Evolutionary conservation across 2,888 invertebrate genomes (phyloP), one percentile per base, ranked within the genome.

Genomic region (Hypena proboscidalis): DNA sequence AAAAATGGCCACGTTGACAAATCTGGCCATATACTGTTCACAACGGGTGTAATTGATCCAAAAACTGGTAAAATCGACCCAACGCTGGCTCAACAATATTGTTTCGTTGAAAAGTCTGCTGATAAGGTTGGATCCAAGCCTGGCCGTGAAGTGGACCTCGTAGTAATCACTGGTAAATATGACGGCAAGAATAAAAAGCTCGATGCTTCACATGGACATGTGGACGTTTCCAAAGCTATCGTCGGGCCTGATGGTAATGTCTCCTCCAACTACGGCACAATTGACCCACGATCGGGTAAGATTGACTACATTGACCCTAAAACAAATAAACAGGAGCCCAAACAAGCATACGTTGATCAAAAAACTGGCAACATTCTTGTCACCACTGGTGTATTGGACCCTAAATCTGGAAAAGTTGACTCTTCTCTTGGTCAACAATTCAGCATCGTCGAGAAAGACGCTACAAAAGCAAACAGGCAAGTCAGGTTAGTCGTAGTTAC

Each of bases 321-420:
- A 60, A 92, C 93, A 0, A 94, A 94, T 11, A 93, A 94, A 68
- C 92, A 90, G 55, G 94, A 94, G 60, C 85, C 92, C 2, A 92
- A 92, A 73, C 93, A 94, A 74, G 95, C 95, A 1, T 93, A 94
- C 65, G 90, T 95, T n/a, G 95, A 95, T 66, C 91, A 92, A n/a
- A 92, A 93, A 66, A 95, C 95, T 4, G 94, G 94, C 8, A 94
- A 94, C 60, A 83, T 95, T 38, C 89, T 93, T 11, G 86, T 95
- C 5, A 91, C 93, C 1, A 92, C 92, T 6, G 94, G 93, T 11
- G 93, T 94, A 2, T 69, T 91, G 1, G 94, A 95, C 77, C 94
- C 94, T 0, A 92, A 92, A 60, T 94, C 94, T 0, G 94, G 94
- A 1, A 94, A 94, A 71, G 79, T 92, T 0, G 94, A 95, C 74